Conservation (phyloP, 2,888 invertebrate genomes). For the Euplagia quadripunctaria region DNA sequence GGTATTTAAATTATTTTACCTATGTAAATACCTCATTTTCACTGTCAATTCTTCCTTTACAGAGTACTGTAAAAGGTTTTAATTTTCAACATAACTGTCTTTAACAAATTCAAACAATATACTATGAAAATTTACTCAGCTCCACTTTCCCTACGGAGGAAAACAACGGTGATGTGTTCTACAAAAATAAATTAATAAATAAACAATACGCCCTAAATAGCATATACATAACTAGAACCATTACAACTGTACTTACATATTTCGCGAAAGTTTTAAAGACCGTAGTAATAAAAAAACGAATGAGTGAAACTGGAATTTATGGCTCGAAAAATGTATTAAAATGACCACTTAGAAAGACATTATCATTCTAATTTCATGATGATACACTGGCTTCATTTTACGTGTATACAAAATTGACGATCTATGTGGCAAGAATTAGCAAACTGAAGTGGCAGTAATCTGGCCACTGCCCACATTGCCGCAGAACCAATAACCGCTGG, state of each 20-base stretch:
- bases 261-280: slow-evolving; percentile 30
- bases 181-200: neutral
- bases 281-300: slow-evolving; percentile 22
- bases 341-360: slow-evolving; percentile 5
- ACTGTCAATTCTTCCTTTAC: no score
- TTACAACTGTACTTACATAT: neutral
- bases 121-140: neutral
- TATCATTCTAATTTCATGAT: neutral
- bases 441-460: no score
- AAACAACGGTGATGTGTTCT: neutral
- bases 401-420: no score
- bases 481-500: no score
- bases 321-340: slow-evolving; percentile 36
- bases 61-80: no score
- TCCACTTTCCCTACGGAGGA: neutral
- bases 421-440: no score
- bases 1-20: no score
- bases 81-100: neutral
- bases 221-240: neutral
- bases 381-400: neutral
- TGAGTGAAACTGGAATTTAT: slow-evolving; percentile 44
- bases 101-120: neutral
- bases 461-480: no score
- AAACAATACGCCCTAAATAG: slow-evolving; percentile 5
- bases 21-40: no score